Evolutionary conservation across 2,888 invertebrate genomes (phyloP).

Genomic region (Heliconius ismenius): DNA sequence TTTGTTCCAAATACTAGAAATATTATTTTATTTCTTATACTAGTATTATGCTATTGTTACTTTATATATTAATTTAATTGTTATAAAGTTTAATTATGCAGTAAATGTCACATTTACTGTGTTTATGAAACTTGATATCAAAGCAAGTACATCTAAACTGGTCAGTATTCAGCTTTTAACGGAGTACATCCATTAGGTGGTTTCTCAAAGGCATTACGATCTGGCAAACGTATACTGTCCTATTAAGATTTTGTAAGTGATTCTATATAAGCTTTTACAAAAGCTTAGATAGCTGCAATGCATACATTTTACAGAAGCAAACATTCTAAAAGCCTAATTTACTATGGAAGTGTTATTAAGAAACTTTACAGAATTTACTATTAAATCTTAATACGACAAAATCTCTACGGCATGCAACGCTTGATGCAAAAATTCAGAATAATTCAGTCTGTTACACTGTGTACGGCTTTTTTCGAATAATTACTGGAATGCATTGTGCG

Average conservation of each 20-base stretch:
- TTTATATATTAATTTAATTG: no score
- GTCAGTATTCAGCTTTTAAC: slow-evolving; percentile 36
- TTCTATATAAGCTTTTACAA: slow-evolving; percentile 2
- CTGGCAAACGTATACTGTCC: slow-evolving; percentile 32
- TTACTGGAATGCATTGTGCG: slow-evolving; percentile 75
- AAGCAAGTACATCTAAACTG: neutral
- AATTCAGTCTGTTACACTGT: slow-evolving; percentile 50
- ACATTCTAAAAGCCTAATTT: neutral
- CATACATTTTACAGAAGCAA: neutral
- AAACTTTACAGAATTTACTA: neutral
- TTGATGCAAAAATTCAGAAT: slow-evolving; percentile 6
- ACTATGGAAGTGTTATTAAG: neutral
- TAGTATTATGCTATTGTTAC: no score
- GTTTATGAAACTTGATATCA: neutral
- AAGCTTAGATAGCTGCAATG: neutral
- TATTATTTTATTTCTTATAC: no score
- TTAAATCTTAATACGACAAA: slow-evolving; percentile 4
- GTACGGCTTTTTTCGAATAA: slow-evolving; percentile 68
- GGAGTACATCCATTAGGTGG: slow-evolving; percentile 35
- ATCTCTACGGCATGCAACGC: slow-evolving; percentile 10
- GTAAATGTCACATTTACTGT: neutral
- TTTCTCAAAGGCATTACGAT: slow-evolving; percentile 37
- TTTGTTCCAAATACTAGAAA: no score
- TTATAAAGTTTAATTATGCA: neutral
- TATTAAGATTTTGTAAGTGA: slow-evolving; percentile 34